Evolutionary conservation across 1,140 invertebrate species (phyloP).

Genomic region (Nylanderia fulva): DNA sequence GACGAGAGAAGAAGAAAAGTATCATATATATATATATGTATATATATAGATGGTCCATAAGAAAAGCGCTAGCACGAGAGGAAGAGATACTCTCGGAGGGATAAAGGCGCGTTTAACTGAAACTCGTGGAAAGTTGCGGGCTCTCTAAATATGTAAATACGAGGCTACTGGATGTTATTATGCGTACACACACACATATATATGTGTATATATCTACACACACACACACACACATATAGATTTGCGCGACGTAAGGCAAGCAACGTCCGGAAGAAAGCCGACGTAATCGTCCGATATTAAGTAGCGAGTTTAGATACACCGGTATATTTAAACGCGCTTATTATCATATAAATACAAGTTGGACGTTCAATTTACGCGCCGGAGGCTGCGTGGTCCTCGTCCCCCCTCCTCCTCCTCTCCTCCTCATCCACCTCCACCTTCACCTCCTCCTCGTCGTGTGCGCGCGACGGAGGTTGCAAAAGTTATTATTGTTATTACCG

Average conservation of each 20-base stretch:
- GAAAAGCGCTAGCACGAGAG: slow-evolving; percentile 50
- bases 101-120: slow-evolving; percentile 76
- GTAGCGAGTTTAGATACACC: slow-evolving; percentile 84
- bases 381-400: slow-evolving; percentile 64
- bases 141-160: slow-evolving; percentile 79
- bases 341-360: slow-evolving; percentile 87
- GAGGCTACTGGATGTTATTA: slow-evolving; percentile 76
- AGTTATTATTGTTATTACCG: slow-evolving; percentile 86
- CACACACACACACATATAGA: neutral
- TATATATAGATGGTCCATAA: neutral
- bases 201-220: slow-evolving; percentile 68
- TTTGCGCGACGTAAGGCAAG: slow-evolving; percentile 29
- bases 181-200: too few species aligned
- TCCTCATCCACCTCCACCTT: too few species aligned
- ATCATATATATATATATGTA: too few species aligned
- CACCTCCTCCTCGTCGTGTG: slow-evolving; percentile 52
- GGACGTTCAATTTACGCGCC: slow-evolving; percentile 85
- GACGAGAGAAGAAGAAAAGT: neutral
- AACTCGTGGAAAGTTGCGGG: slow-evolving; percentile 78
- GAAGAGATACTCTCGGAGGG: slow-evolving; percentile 63
- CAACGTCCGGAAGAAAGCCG: slow-evolving; percentile 55
- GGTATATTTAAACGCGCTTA: slow-evolving; percentile 86
- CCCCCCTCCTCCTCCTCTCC: slow-evolving; percentile 23
- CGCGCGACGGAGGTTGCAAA: slow-evolving; percentile 83
- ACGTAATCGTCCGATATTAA: slow-evolving; percentile 84